Percentiles rank a stretch among this genome's conserved stretches.
Conservation (phyloP, 64 coral and sea anemone species). For the Actinia equina region DNA sequence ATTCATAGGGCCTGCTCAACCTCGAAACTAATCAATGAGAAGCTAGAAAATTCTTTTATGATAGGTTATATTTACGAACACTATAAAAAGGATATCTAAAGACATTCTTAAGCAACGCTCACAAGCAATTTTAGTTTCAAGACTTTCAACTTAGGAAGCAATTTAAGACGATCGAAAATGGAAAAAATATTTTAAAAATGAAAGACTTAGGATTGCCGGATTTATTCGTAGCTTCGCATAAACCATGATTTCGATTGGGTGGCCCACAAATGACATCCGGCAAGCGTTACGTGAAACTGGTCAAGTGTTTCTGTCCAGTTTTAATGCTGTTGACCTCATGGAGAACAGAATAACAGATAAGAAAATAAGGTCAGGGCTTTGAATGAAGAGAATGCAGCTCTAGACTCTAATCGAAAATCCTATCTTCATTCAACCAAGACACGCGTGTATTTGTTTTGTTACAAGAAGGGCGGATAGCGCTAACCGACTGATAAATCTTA, state of each 20-base stretch:
- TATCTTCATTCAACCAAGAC: neutral
- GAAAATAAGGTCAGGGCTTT: neutral
- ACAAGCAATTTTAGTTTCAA: no score
- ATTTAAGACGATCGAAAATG: no score
- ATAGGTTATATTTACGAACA: no score
- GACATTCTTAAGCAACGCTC: no score
- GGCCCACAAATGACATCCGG: neutral
- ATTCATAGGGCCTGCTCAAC: neutral
- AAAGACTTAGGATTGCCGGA: no score
- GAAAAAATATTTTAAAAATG: no score
- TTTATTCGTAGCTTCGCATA: neutral
- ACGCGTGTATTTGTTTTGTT: neutral
- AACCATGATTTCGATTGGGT: neutral
- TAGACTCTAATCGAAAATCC: neutral
- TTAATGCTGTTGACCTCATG: neutral
- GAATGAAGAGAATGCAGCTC: neutral
- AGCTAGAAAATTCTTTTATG: no score
- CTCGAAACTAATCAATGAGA: neutral
- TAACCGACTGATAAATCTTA: no score
- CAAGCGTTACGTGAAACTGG: neutral
- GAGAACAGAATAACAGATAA: neutral
- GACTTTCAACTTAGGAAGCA: no score
- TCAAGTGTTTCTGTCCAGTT: neutral
- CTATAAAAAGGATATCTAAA: no score
- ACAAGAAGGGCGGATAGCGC: no score